Base-by-base conservation (phyloP, 1,140 invertebrate species). In the Colletes latitarsis region DNA sequence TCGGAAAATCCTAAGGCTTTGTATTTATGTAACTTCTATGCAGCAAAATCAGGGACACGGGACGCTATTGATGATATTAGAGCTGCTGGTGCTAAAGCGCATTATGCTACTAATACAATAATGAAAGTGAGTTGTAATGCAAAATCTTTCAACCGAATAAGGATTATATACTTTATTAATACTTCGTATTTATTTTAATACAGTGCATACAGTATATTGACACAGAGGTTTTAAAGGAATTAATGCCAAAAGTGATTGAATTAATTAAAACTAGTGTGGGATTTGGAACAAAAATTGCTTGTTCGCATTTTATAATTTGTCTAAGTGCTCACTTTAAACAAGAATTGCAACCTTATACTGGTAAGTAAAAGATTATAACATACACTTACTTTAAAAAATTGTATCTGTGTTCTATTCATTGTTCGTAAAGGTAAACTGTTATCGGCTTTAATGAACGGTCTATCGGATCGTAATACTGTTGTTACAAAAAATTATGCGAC, bases 71-170 rank as follows among this genome's bases (percentile, higher is more conserved):
- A 98, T 90, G 95, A 94, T 84, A 94, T 96, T 49, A 93, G 97
- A 68, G 96, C 97, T 46, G 95, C 95, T 77, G 95, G 96, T 19
- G 97, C 97, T 0, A 97, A 96, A 88, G 95, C 95, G 43, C 97
- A 98, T 89, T 96, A 98, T 75, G 97, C 97, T 84, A 98, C 97
- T 82, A 97, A 98, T 89, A 98, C 97, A 3, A 95, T 98, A 39
- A 96, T 97, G 55, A 77, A 80, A 75, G 83, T 85, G 67, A 76
- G 64, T 83, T 73, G 57, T 57, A 15, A 41, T 43, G 41, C 8
- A n/a, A 21, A 39, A 6, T 49, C 0, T 6, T 19, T 12, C 9
- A 17, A 53, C 19, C 8, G n/a, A 0, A 14, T 30, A 63, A 46
- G 1, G 9, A 30, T 2, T 15, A n/a, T 52, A 19, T 9, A 70